These are phyloP conservation scores for Pomatostomus ruficeps DNA, from an alignment of 2,113 vertebrate species.

Conservation along the genomic window DNA sequence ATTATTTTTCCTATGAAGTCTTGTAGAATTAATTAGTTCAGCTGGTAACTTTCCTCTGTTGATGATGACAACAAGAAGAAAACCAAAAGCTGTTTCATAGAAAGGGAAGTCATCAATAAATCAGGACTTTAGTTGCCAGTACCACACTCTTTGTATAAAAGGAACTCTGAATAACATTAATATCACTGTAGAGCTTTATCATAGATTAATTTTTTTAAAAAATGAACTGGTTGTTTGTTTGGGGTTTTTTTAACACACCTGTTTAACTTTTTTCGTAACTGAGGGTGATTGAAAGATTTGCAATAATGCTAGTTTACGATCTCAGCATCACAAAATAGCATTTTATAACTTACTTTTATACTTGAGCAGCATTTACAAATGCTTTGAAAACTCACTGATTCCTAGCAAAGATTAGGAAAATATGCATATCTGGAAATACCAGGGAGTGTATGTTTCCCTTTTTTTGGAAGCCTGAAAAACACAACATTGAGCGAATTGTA, in stretches of 20 bases:
- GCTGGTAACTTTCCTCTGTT: background rate
- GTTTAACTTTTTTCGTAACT: background rate
- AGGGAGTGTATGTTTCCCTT: background rate
- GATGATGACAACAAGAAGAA: background rate
- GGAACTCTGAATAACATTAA: background rate
- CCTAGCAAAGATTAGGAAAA: background rate
- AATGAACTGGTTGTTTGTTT: background rate
- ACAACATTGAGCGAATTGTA: background rate
- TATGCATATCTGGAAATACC: background rate
- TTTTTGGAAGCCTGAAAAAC: background rate
- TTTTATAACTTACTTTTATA: background rate
- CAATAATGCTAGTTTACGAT: background rate
- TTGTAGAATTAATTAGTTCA: background rate
- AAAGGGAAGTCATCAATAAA: background rate
- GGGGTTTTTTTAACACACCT: background rate
- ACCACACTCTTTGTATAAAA: background rate
- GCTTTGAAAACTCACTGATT: background rate
- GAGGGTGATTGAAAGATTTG: background rate
- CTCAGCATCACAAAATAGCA: background rate
- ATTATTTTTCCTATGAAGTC: background rate
- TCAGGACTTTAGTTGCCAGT: background rate
- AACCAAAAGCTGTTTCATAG: background rate
- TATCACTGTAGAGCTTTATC: background rate
- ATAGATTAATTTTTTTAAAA: background rate
- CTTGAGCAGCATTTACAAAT: background rate